These are phyloP conservation scores for Microtus richardsoni DNA, from an alignment of 2,113 vertebrate species.

Conservation along the genomic window DNA sequence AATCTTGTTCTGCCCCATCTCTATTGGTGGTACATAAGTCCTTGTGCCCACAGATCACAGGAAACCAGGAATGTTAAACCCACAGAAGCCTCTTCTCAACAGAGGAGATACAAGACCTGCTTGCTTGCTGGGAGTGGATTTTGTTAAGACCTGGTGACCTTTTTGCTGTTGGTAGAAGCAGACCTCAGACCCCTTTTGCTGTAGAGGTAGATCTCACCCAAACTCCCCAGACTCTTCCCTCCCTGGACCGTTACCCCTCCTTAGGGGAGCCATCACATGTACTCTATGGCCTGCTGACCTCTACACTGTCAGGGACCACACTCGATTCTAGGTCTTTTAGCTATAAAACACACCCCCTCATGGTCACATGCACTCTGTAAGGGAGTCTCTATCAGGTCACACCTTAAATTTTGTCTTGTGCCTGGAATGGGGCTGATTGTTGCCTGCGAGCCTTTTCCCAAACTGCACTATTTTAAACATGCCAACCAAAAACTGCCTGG, in stretches of 20 bases:
- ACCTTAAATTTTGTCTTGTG: not conserved
- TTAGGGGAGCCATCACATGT: not conserved
- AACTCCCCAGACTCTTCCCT: not conserved
- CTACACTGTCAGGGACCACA: not conserved
- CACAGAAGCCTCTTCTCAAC: not conserved
- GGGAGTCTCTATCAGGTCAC: not conserved
- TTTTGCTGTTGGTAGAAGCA: not conserved
- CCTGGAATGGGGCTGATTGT: not conserved
- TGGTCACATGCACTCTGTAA: not conserved
- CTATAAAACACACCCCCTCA: not conserved
- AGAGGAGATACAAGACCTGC: not conserved
- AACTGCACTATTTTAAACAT: not conserved
- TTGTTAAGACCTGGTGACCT: not conserved
- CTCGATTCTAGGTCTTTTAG: not conserved
- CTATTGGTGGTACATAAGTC: not conserved
- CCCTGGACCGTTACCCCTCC: not conserved
- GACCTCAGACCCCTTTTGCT: not conserved
- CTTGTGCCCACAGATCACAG: not conserved
- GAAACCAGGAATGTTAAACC: not conserved
- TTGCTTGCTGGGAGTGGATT: not conserved
- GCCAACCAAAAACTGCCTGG: not conserved
- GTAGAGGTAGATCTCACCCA: not conserved
- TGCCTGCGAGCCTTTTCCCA: not conserved
- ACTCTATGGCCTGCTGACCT: not conserved
- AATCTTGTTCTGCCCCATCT: not conserved